Evolutionary conservation across 1,140 invertebrate species (phyloP).

Genomic region (Himalopsyche phryganea): DNA sequence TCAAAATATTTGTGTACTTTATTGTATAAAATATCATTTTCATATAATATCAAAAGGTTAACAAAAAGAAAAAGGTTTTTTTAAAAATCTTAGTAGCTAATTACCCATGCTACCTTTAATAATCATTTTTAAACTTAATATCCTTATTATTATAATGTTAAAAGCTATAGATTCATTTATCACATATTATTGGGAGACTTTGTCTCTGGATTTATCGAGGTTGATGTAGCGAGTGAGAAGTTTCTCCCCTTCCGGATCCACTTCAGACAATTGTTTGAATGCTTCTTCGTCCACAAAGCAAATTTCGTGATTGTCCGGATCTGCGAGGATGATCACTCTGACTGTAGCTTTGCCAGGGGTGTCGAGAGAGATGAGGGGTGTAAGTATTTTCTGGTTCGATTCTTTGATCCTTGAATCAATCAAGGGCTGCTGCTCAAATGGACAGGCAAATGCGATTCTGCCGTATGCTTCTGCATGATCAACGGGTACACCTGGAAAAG

Average conservation of each 20-base stretch:
- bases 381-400: constrained; percentile 75
- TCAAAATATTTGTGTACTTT: no score
- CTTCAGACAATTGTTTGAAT: constrained; percentile 82
- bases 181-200: constrained; percentile 8
- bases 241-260: constrained; percentile 78
- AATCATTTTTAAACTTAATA: no score
- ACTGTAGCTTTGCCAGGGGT: constrained; percentile 97
- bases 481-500: constrained; percentile 58
- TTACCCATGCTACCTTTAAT: no score
- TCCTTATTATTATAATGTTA: no score
- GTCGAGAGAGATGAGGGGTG: constrained; percentile 82
- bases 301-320: constrained; percentile 97
- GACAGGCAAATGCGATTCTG: constrained; percentile 90
- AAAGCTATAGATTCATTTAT: background rate
- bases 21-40: no score
- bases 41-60: no score
- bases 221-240: constrained; percentile 78
- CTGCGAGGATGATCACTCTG: constrained; percentile 90
- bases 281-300: constrained; percentile 98
- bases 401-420: constrained; percentile 75
- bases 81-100: no score
- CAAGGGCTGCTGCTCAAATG: constrained; percentile 65
- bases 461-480: constrained; percentile 92
- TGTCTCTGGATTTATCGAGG: constrained; percentile 59
- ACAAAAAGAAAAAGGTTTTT: no score